These are phyloP conservation scores for Salvelinus namaycush DNA, from an alignment of 2,113 vertebrate species.

Conservation along the genomic window DNA sequence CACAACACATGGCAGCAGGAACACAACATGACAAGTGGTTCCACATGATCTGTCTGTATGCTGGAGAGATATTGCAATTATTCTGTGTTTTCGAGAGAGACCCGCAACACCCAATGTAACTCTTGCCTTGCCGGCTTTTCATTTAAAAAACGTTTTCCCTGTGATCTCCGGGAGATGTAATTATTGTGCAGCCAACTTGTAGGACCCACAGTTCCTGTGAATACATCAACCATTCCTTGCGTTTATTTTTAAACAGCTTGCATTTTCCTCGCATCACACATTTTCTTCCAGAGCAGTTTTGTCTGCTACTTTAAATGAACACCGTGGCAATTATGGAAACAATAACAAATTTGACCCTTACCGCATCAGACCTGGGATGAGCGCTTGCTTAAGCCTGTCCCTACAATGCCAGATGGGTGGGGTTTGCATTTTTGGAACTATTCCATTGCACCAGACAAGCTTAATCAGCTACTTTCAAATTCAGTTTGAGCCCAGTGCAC, in stretches of 20 bases:
- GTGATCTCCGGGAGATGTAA: slow-evolving; percentile 72
- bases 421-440: no score
- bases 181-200: slow-evolving; percentile 73
- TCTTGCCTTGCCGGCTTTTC: slow-evolving; percentile 49
- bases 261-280: slow-evolving; percentile 5
- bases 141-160: slow-evolving; percentile 55
- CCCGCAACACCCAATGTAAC: slow-evolving; percentile 55
- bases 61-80: slow-evolving; percentile 60
- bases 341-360: neutral
- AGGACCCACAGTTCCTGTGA: slow-evolving; percentile 59
- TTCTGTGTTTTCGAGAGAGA: slow-evolving; percentile 54
- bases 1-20: slow-evolving; percentile 20
- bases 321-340: neutral
- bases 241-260: slow-evolving; percentile 62
- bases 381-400: no score
- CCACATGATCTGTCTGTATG: slow-evolving; percentile 50
- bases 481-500: neutral
- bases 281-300: neutral
- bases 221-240: slow-evolving; percentile 53
- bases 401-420: no score
- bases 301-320: neutral
- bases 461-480: no score
- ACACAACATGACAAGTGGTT: slow-evolving; percentile 37
- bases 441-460: no score
- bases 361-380: no score